Evolutionary conservation across 2,797 vertebrate genomes (phyloP).

Genomic region (Antrozous pallidus): DNA sequence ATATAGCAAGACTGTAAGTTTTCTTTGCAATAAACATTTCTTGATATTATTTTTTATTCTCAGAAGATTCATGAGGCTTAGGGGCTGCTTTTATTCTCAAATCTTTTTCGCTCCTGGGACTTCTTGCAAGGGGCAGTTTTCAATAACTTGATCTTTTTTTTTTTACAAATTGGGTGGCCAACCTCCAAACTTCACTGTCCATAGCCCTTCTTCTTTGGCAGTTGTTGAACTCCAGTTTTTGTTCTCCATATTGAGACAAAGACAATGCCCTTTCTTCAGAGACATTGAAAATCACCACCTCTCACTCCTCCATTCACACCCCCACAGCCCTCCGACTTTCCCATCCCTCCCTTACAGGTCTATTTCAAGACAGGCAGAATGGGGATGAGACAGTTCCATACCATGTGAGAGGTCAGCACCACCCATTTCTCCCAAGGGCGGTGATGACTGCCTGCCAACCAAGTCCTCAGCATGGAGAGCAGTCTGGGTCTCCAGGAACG

Average conservation of each 20-base stretch:
- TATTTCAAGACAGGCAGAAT: background rate
- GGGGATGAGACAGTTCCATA: background rate
- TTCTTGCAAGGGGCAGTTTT: constrained; percentile 52
- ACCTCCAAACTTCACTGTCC: background rate
- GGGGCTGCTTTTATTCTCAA: background rate
- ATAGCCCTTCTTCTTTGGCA: background rate
- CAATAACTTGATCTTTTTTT: constrained; percentile 44
- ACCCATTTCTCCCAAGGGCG: background rate
- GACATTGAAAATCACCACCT: background rate
- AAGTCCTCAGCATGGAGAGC: background rate
- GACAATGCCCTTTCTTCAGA: background rate
- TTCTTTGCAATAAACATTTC: too few species aligned
- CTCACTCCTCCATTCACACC: background rate
- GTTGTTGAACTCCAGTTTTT: background rate
- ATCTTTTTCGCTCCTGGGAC: constrained; percentile 4
- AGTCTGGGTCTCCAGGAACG: background rate
- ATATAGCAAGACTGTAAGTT: too few species aligned
- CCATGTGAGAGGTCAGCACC: background rate
- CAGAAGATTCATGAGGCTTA: background rate
- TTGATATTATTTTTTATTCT: background rate
- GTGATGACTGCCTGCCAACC: background rate
- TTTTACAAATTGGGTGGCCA: constrained; percentile 55
- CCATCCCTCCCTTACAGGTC: background rate
- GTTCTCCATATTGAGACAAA: background rate
- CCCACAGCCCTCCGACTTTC: too few species aligned